phyloP scores from a whole-genome alignment of 2,113 vertebrate genomes.

The Paralichthys olivaceus region DNA sequence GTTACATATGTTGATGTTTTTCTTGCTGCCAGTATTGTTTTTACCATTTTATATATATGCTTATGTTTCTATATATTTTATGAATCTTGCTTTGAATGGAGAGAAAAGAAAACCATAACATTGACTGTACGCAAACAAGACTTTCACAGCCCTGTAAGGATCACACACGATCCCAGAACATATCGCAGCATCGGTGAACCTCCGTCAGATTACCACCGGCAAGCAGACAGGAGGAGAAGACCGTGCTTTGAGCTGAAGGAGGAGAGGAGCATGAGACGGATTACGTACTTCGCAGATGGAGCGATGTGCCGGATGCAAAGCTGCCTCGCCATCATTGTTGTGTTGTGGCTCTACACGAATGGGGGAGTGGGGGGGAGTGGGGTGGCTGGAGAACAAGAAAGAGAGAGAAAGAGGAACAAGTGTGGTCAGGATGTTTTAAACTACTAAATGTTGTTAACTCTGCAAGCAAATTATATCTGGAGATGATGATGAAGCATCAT shows the following conservation, averaged over 20 bases:
- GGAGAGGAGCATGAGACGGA: conserved; percentile 29
- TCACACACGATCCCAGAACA: not conserved
- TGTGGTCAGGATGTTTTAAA: conserved; percentile 4
- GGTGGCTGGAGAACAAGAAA: no score
- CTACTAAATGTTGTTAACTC: conserved; percentile 42
- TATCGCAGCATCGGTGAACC: not conserved
- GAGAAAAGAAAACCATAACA: conserved; percentile 23
- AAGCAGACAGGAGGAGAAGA: conserved; percentile 22
- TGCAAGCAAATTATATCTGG: conserved; percentile 25
- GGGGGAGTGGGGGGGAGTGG: not conserved
- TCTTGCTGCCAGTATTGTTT: no score
- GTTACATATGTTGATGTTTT: not conserved
- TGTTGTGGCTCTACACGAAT: conserved; percentile 23
- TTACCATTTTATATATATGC: no score
- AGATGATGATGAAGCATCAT: conserved; percentile 36
- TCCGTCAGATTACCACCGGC: conserved; percentile 8
- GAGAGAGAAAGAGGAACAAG: not conserved
- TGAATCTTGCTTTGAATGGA: no score
- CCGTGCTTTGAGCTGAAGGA: conserved; percentile 6
- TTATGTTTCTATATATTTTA: no score
- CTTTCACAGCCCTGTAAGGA: conserved; percentile 11
- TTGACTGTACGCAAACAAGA: conserved; percentile 42
- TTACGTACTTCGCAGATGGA: conserved; percentile 35
- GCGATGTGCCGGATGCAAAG: conserved; percentile 14
- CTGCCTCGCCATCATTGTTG: conserved; percentile 24